Conservation (phyloP, 2,113 vertebrate genomes). For the Muntiacus muntjak region DNA sequence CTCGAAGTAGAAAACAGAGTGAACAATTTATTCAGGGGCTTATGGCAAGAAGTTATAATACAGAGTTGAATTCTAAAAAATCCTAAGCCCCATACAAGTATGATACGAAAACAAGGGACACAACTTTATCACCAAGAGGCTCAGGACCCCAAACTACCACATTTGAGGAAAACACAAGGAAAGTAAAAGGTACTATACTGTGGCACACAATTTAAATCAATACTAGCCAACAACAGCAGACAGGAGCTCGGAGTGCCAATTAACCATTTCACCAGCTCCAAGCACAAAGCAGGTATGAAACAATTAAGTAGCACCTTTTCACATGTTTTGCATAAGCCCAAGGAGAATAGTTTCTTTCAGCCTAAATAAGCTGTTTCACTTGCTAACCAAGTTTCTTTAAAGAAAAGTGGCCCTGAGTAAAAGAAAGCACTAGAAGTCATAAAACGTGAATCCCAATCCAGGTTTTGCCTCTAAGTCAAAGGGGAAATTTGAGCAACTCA, state of each 20-base stretch:
- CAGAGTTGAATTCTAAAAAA: neutral
- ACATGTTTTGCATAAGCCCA: neutral
- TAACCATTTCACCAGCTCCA: neutral
- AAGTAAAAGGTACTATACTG: neutral
- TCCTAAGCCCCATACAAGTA: neutral
- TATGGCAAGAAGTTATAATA: neutral
- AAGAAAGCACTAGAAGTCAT: neutral
- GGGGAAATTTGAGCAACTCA: neutral
- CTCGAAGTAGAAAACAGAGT: neutral
- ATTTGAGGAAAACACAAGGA: conserved; percentile 1
- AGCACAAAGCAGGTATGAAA: neutral
- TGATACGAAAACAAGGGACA: neutral
- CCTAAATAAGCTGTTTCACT: neutral
- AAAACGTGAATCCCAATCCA: neutral
- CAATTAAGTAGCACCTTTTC: neutral
- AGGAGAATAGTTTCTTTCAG: neutral
- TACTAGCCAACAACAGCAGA: neutral
- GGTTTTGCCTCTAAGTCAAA: neutral
- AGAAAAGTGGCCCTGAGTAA: neutral
- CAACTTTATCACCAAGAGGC: neutral
- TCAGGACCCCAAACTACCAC: neutral
- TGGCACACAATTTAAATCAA: neutral
- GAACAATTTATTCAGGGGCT: neutral
- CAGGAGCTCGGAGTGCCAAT: neutral
- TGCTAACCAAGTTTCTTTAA: neutral